A percentile compares a stretch with the other conserved stretches of the same genome.
These are phyloP conservation scores for Cremastobaeus sp. DNA, from an alignment of 2,888 invertebrate genomes.

Conservation along the genomic window DNA sequence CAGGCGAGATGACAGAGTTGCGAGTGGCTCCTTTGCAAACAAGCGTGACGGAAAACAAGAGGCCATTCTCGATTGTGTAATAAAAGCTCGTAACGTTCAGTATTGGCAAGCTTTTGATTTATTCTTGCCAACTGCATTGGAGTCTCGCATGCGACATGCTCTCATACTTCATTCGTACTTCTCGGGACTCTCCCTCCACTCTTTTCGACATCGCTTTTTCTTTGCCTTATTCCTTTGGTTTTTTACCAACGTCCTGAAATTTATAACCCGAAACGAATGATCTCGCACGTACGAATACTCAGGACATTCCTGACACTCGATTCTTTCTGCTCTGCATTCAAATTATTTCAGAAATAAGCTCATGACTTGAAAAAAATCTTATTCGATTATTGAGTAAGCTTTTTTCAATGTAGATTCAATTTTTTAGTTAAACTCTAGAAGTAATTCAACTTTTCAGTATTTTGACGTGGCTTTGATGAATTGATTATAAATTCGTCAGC, in stretches of 20 bases:
- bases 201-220: slow-evolving; percentile 7
- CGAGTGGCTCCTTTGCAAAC: slow-evolving; percentile 61
- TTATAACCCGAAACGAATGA: slow-evolving; percentile 61
- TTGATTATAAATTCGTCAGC: not conserved
- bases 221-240: slow-evolving; percentile 17
- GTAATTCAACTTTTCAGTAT: no score
- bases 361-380: no score
- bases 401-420: no score
- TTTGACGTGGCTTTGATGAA: no score
- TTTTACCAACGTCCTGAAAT: slow-evolving; percentile 51
- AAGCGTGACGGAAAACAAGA: slow-evolving; percentile 63
- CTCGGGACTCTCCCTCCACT: slow-evolving; percentile 6
- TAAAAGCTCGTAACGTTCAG: slow-evolving; percentile 72
- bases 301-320: slow-evolving; percentile 54
- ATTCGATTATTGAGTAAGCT: no score
- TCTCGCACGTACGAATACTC: slow-evolving; percentile 48
- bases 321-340: slow-evolving; percentile 25
- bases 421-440: no score
- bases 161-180: slow-evolving; percentile 51
- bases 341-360: slow-evolving; percentile 31
- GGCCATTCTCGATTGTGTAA: slow-evolving; percentile 65
- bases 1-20: slow-evolving; percentile 29
- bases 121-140: slow-evolving; percentile 66
- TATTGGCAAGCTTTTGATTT: slow-evolving; percentile 75
- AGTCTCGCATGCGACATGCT: slow-evolving; percentile 42